These are phyloP conservation scores for Polyergus mexicanus DNA, from an alignment of 1,140 invertebrate genomes.

Conservation along the genomic window DNA sequence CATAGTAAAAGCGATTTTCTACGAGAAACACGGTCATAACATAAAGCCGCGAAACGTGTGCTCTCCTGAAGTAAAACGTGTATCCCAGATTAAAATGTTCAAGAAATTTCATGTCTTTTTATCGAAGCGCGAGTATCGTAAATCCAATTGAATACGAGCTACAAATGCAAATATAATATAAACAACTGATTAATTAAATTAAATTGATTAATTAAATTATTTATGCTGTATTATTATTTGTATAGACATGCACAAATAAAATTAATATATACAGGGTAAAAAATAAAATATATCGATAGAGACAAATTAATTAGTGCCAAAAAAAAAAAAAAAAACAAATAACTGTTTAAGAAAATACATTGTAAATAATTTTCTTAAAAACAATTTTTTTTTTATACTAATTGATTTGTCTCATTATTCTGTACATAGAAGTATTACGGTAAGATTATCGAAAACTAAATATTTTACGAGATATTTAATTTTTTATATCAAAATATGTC, in stretches of 20 bases:
- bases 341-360: too few relatives aligned
- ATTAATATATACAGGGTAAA: neutral
- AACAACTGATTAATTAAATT: neutral
- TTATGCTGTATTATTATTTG: conserved; percentile 1
- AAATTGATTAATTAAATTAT: neutral
- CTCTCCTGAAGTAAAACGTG: too few relatives aligned
- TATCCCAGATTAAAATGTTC: neutral
- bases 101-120: neutral
- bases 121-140: neutral
- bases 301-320: too few relatives aligned
- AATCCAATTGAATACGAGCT: neutral
- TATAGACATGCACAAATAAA: neutral
- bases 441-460: too few relatives aligned
- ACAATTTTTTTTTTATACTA: too few relatives aligned
- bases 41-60: conserved; percentile 8
- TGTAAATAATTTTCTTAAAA: too few relatives aligned
- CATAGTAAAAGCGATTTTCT: conserved; percentile 35
- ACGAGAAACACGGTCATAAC: conserved; percentile 32
- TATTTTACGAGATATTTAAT: too few relatives aligned
- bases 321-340: too few relatives aligned
- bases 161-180: neutral
- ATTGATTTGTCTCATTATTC: too few relatives aligned
- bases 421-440: too few relatives aligned
- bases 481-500: too few relatives aligned
- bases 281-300: too few relatives aligned